A percentile compares a stretch with the other conserved stretches of the same genome.
These are phyloP conservation scores for Onychomys arenicola DNA, from an alignment of 2,797 vertebrate species.

Conservation along the genomic window DNA sequence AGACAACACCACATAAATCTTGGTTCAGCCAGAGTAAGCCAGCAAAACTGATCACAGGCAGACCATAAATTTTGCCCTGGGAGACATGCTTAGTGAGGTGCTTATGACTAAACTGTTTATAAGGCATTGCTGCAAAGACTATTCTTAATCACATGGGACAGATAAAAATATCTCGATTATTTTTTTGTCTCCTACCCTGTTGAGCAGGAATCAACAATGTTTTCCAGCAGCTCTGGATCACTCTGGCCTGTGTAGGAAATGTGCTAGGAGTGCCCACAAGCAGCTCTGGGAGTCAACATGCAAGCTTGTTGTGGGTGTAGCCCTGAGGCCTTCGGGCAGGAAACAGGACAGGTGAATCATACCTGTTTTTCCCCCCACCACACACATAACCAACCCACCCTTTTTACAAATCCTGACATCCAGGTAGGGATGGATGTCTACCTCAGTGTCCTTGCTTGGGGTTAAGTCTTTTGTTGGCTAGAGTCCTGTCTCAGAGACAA, in stretches of 20 bases:
- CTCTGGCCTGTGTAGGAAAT: background rate
- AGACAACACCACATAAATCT: background rate
- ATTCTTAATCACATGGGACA: slow-evolving; percentile 61
- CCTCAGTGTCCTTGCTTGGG: background rate
- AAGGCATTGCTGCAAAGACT: slow-evolving; percentile 36
- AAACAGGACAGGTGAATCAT: background rate
- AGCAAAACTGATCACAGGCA: background rate
- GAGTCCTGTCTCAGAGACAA: background rate
- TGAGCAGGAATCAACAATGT: slow-evolving; percentile 54
- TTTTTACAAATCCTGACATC: background rate
- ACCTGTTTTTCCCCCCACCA: background rate
- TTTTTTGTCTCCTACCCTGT: slow-evolving; percentile 17
- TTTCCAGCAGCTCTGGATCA: slow-evolving; percentile 12
- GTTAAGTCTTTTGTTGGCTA: background rate
- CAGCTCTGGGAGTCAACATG: background rate
- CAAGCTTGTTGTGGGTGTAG: background rate
- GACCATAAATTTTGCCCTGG: slow-evolving; percentile 60
- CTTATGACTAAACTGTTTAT: slow-evolving; percentile 67
- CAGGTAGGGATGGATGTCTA: background rate
- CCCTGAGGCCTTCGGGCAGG: background rate
- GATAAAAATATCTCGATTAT: slow-evolving; percentile 54
- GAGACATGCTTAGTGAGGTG: slow-evolving; percentile 48
- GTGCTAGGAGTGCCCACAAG: background rate
- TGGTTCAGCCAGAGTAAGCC: background rate
- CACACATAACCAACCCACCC: background rate